phyloP scores from a whole-genome alignment of 64 coral and sea anemone species.

The Stylophora pistillata region DNA sequence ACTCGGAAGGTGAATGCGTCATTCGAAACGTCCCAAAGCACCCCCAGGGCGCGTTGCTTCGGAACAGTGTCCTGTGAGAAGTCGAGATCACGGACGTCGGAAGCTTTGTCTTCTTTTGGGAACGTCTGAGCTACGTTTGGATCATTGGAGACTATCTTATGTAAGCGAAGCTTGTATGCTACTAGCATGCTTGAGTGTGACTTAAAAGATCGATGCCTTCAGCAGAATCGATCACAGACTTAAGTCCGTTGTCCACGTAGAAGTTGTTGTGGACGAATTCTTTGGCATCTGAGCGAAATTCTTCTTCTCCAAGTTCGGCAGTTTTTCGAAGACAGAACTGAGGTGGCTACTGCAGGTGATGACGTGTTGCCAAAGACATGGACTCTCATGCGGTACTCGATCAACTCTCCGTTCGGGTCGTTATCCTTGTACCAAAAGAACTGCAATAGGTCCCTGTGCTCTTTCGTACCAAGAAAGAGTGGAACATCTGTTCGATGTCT shows the following conservation, averaged over 20 bases:
- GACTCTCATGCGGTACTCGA: slow-evolving; percentile 37
- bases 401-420: background rate
- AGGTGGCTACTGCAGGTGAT: slow-evolving; percentile 1
- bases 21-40: background rate
- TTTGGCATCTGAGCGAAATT: slow-evolving; percentile 20
- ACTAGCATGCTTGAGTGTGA: slow-evolving; percentile 20
- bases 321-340: background rate
- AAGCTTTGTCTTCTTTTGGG: background rate
- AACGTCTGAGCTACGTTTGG: slow-evolving; percentile 1
- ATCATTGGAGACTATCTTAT: slow-evolving; percentile 1
- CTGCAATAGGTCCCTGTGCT: no score
- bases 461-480: background rate
- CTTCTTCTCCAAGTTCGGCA: background rate
- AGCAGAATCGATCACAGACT: background rate
- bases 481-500: slow-evolving; percentile 12
- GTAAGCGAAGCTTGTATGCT: background rate
- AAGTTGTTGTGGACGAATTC: slow-evolving; percentile 41
- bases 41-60: background rate
- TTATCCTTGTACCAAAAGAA: no score
- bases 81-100: background rate
- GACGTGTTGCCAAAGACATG: slow-evolving; percentile 24
- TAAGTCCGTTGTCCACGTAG: slow-evolving; percentile 54
- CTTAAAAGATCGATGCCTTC: slow-evolving; percentile 39
- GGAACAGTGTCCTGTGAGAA: background rate
- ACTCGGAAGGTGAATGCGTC: slow-evolving; percentile 9